A percentile compares a stretch with the other conserved stretches of the same genome.
These are phyloP conservation scores for Gonatopus flavifemur DNA, from an alignment of 1,140 invertebrate genomes.

Conservation along the genomic window DNA sequence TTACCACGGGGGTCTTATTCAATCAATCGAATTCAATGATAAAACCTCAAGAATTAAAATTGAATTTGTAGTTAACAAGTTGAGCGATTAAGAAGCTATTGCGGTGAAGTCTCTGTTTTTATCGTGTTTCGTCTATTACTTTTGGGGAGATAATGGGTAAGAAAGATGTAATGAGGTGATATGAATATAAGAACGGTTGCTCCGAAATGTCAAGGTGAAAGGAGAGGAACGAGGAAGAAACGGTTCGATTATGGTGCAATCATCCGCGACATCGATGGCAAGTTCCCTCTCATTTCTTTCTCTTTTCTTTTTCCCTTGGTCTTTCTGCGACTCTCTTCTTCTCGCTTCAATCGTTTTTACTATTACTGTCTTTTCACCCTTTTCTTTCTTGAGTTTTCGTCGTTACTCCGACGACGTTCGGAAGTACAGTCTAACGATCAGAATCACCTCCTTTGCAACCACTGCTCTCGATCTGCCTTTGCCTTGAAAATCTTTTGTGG, in stretches of 20 bases:
- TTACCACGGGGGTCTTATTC: too few species aligned
- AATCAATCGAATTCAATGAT: too few species aligned
- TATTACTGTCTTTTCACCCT: background rate
- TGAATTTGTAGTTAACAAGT: too few species aligned
- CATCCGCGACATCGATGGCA: slow-evolving; percentile 29
- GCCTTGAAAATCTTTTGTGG: too few species aligned
- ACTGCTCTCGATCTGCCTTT: slow-evolving; percentile 8
- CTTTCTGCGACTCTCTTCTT: slow-evolving; percentile 14
- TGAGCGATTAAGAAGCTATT: too few species aligned
- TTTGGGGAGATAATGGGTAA: too few species aligned
- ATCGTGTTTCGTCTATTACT: too few species aligned
- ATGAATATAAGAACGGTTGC: slow-evolving; percentile 32
- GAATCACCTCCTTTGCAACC: slow-evolving; percentile 22
- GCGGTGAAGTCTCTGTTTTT: too few species aligned
- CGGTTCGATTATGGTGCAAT: slow-evolving; percentile 30
- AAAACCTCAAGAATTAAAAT: too few species aligned
- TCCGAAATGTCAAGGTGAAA: slow-evolving; percentile 10
- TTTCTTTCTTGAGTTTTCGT: slow-evolving; percentile 5
- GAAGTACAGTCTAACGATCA: slow-evolving; percentile 25
- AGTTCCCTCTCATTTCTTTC: slow-evolving; percentile 17
- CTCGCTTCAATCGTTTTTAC: slow-evolving; percentile 1
- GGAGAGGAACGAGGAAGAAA: background rate
- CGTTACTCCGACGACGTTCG: slow-evolving; percentile 15
- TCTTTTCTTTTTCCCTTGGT: slow-evolving; percentile 5
- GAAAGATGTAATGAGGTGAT: too few species aligned